Base-by-base conservation (phyloP, 2,888 invertebrate species). In the Catonia carolina region DNA sequence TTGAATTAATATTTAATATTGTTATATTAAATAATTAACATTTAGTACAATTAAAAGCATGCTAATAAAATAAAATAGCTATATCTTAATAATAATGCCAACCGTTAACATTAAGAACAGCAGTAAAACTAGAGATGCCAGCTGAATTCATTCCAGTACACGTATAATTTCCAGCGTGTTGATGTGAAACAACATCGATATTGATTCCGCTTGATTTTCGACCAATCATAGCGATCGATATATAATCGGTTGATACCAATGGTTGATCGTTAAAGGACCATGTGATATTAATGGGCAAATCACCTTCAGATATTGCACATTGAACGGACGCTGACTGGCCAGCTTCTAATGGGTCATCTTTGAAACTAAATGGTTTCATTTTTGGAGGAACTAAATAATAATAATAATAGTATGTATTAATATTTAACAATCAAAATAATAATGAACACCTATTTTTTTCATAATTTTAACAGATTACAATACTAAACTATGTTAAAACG, bases 71-170 rank as follows among this genome's bases (percentile, higher is more conserved):
- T n/a, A n/a, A n/a, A n/a, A n/a, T n/a, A n/a, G n/a, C n/a, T n/a
- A n/a, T n/a, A n/a, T n/a, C n/a, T n/a, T n/a, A n/a, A n/a, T n/a
- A 8, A 15, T 8, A 22, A 6, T 39, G 39, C 53, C 35, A 55
- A 87, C 86, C 86, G 69, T 86, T 86, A 45, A 87, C 85, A 64
- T 77, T 74, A 65, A 88, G 76, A 68, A 77, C 76, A 49, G 85
- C 77, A 7, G 83, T 80, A 69, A 80, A 81, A 68, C 79, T 80
- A 47, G 81, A 77, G 61, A 77, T 74, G 60, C 86, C 88, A 35
- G 85, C 86, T 64, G 74, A 74, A 72, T 87, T 88, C 51, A 74
- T 74, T 10, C 82, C 86, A 53, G 78, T 76, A 70, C 89, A 89
- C 64, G 84, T 84, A 68, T 86, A 89, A 57, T 82, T 75, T 64